Evolutionary conservation across 2,797 vertebrate species (phyloP).

Genomic region (Eulemur rubriventer): DNA sequence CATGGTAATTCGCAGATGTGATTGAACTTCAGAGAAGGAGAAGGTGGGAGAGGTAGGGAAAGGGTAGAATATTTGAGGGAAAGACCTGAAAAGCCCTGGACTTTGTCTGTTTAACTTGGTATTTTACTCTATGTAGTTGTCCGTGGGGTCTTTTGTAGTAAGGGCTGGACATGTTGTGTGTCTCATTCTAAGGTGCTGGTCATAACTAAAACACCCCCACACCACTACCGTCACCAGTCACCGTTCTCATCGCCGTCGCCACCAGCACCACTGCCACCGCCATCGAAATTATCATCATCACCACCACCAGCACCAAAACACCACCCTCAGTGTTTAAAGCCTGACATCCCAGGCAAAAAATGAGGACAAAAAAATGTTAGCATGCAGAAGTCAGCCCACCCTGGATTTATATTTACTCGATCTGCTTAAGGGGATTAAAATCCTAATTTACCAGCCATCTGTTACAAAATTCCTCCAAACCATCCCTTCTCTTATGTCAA

Average conservation of each 20-base stretch:
- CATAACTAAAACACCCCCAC: background rate
- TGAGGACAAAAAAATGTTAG: background rate
- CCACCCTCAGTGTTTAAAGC: background rate
- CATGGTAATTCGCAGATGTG: background rate
- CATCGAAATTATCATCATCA: background rate
- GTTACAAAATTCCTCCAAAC: conserved; percentile 70
- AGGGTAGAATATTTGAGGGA: background rate
- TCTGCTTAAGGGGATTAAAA: conserved; percentile 67
- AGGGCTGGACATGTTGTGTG: background rate
- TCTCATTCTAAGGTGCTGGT: background rate
- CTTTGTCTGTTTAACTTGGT: background rate
- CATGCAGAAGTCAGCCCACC: background rate
- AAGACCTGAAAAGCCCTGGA: background rate
- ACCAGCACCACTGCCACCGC: fast-evolving
- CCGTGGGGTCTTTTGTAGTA: background rate
- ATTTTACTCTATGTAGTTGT: background rate
- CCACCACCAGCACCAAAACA: background rate
- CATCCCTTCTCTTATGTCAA: conserved; percentile 67
- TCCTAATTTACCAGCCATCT: conserved; percentile 58
- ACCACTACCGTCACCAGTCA: background rate
- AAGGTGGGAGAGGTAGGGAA: background rate
- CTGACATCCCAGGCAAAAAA: background rate
- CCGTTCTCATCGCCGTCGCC: fast-evolving
- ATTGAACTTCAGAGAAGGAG: background rate
- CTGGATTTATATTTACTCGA: background rate